Evolutionary conservation across 37 sponge, comb jelly and placozoan genomes (phyloP).

Genomic region (Cliona cf. orientalis): DNA sequence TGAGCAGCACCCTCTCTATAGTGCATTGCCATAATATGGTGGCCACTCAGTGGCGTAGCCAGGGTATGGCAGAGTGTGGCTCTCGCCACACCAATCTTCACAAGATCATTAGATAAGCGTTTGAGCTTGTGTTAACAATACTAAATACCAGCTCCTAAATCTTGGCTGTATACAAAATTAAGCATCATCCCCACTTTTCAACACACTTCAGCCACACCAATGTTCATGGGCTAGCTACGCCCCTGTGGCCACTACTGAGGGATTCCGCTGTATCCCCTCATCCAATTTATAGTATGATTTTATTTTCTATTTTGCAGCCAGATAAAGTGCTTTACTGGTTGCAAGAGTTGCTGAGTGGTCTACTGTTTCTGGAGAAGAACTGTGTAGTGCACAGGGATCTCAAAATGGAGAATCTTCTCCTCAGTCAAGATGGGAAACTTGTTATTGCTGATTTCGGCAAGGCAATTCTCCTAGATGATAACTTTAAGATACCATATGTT

Average conservation of each 20-base stretch:
- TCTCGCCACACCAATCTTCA: too few relatives aligned
- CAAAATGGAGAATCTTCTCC: slow-evolving; percentile 83
- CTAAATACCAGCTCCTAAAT: too few relatives aligned
- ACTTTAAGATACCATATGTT: slow-evolving; percentile 46
- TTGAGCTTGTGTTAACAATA: not conserved
- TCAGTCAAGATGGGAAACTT: slow-evolving; percentile 38
- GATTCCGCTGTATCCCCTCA: too few relatives aligned
- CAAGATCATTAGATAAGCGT: too few relatives aligned
- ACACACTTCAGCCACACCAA: too few relatives aligned
- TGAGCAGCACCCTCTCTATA: too few relatives aligned
- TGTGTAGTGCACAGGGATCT: slow-evolving; percentile 77
- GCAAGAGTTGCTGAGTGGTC: slow-evolving; percentile 56
- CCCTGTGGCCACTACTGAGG: slow-evolving; percentile 2
- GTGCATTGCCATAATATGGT: too few relatives aligned
- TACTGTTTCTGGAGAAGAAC: slow-evolving; percentile 66
- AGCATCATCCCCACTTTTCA: too few relatives aligned
- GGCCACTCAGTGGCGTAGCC: too few relatives aligned
- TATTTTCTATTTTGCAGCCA: slow-evolving; percentile 19
- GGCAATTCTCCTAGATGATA: slow-evolving; percentile 48
- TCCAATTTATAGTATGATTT: not conserved
- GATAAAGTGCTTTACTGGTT: slow-evolving; percentile 66
- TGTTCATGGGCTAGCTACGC: too few relatives aligned
- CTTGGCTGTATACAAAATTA: too few relatives aligned
- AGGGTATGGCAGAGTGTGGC: too few relatives aligned
- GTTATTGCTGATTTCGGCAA: slow-evolving; percentile 81